A percentile compares a stretch with the other conserved stretches of the same genome.
Evolutionary conservation across 1,140 invertebrate genomes (phyloP).

Genomic region (Papilio polyxenes): DNA sequence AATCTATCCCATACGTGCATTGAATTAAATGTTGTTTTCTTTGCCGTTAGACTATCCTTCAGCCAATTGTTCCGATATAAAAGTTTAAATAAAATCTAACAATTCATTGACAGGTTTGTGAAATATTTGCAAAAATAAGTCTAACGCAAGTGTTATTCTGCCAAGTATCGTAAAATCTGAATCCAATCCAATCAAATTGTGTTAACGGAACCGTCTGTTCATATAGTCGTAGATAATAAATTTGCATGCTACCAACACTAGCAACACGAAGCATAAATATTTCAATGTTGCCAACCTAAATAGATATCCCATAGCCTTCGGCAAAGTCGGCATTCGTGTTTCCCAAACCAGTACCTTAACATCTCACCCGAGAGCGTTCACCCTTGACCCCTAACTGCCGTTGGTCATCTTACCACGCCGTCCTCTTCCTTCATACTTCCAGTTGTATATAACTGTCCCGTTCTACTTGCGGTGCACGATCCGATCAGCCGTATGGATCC

Average conservation of each 20-base stretch:
- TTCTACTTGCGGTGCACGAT: slow-evolving; percentile 61
- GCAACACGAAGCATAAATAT: background rate
- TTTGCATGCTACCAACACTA: slow-evolving; percentile 5
- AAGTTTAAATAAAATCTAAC: too few species aligned
- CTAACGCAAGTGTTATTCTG: too few species aligned
- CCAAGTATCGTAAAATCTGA: background rate
- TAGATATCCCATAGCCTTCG: slow-evolving; percentile 45
- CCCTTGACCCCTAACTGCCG: slow-evolving; percentile 69
- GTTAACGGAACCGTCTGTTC: background rate
- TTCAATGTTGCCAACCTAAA: slow-evolving; percentile 38
- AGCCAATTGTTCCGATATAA: too few species aligned
- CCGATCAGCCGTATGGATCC: slow-evolving; percentile 62
- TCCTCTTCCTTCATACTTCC: slow-evolving; percentile 45
- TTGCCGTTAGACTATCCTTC: too few species aligned
- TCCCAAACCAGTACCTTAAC: slow-evolving; percentile 53
- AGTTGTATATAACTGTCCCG: slow-evolving; percentile 44
- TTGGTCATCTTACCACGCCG: slow-evolving; percentile 62
- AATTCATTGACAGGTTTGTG: too few species aligned
- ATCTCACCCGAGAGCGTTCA: slow-evolving; percentile 69
- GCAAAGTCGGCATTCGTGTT: slow-evolving; percentile 45
- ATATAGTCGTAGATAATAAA: background rate
- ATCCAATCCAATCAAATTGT: background rate
- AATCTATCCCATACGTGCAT: too few species aligned
- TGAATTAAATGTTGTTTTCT: too few species aligned
- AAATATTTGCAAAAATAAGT: too few species aligned